Conservation (phyloP, 2,797 vertebrate genomes). For the Sebastes diploproa region DNA sequence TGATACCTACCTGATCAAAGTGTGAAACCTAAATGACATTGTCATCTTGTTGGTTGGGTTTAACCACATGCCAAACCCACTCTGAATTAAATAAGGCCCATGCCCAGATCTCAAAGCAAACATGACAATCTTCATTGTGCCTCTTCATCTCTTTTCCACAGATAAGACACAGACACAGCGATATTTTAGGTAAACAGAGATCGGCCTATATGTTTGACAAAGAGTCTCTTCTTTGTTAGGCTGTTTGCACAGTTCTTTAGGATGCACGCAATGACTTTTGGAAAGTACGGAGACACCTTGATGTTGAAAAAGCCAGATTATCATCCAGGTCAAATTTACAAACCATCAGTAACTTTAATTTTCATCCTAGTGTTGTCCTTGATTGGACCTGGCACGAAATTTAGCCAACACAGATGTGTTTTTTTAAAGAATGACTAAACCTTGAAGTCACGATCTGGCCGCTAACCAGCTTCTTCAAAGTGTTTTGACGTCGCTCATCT, state of each 20-base stretch:
- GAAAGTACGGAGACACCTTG: neutral
- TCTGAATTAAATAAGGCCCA: slow-evolving; percentile 20
- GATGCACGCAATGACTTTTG: neutral
- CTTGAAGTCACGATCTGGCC: neutral
- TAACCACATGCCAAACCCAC: neutral
- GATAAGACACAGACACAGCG: neutral
- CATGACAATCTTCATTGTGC: slow-evolving; percentile 28
- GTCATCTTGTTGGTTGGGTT: neutral
- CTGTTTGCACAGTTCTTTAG: slow-evolving; percentile 36
- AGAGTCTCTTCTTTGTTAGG: neutral
- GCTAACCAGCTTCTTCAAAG: neutral
- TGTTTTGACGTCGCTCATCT: neutral
- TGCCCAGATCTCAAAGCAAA: slow-evolving; percentile 55
- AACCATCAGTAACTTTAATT: neutral
- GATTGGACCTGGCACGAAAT: neutral
- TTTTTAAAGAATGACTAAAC: neutral
- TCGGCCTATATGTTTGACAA: neutral
- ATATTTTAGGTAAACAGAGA: slow-evolving; percentile 37
- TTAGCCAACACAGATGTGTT: neutral
- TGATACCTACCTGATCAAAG: slow-evolving; percentile 20
- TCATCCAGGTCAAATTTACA: neutral
- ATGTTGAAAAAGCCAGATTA: slow-evolving; percentile 1
- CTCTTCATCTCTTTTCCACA: slow-evolving; percentile 14
- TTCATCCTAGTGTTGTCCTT: neutral
- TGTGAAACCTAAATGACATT: neutral